These are phyloP conservation scores for Caenorhabditis tropicalis DNA, from an alignment of 1,140 invertebrate genomes.

Conservation along the genomic window DNA sequence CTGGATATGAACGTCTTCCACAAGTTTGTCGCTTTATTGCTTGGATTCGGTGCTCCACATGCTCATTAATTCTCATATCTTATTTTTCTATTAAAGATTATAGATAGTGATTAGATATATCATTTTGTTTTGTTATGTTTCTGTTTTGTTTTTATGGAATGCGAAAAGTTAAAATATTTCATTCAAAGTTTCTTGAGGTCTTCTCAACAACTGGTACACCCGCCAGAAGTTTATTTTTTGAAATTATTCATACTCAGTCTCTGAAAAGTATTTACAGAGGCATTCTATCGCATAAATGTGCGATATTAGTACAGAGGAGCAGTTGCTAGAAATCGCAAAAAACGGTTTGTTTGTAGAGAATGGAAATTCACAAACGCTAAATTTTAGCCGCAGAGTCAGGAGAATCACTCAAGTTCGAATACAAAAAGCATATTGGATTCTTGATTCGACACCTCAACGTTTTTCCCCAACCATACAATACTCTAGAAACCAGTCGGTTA, in stretches of 20 bases:
- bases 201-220: not conserved
- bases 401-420: not conserved
- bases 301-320: constrained; percentile 17
- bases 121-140: not conserved
- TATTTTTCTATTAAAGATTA: not conserved
- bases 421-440: constrained; percentile 40
- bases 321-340: constrained; percentile 12
- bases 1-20: constrained; percentile 64
- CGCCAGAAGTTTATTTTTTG: not conserved
- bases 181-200: not conserved
- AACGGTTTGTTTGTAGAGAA: not conserved
- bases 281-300: constrained; percentile 1
- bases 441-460: constrained; percentile 40
- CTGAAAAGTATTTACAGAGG: not conserved
- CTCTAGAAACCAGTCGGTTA: constrained; percentile 56
- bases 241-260: not conserved
- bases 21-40: constrained; percentile 64
- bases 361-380: not conserved
- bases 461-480: constrained; percentile 48
- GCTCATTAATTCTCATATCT: constrained; percentile 42
- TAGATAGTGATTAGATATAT: not conserved
- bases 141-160: not conserved
- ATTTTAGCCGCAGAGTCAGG: not conserved
- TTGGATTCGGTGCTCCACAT: not conserved
- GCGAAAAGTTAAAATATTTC: not conserved